Base-by-base conservation (phyloP, 2,888 invertebrate species). In the Bugulina stolonifera region DNA sequence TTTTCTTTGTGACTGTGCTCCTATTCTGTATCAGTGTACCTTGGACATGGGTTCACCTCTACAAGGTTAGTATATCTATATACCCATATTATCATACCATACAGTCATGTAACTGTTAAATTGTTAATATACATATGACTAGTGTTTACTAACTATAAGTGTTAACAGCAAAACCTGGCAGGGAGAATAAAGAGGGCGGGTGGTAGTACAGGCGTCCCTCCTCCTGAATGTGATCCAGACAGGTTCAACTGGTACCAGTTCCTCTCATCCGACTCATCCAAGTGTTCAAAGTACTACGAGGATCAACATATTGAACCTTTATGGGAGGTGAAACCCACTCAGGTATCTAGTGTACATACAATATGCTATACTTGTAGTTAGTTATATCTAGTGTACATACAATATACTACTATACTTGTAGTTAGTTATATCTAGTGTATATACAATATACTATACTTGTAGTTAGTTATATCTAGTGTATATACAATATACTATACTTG, bases 21-120 rank as follows among this genome's bases (percentile, higher is more conserved):
- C n/a, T 73, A 25, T 75, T 75, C 64, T 18, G 73, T 55, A 55
- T 75, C 71, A 74, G 74, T 69, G 69, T 75, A 1, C 73, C 74
- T 23, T 75, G 75, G 75, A 74, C 71, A 25, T 75, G 75, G 75
- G 73, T 72, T 73, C 73, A 73, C 43, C 22, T 75, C 35, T 75
- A 75, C 71, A 73, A 74, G 73, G 75, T 74, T 35, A 32, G 72
- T 72, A n/a, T n/a, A n/a, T n/a, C n/a, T n/a, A n/a, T n/a, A n/a
- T n/a, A n/a, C n/a, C n/a, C n/a, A n/a, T n/a, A n/a, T n/a, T n/a
- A n/a, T n/a, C n/a, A n/a, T n/a, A n/a, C n/a, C n/a, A n/a, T n/a
- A n/a, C n/a, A n/a, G n/a, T n/a, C n/a, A n/a, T n/a, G n/a, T n/a
- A n/a, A n/a, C n/a, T n/a, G n/a, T n/a, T n/a, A n/a, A n/a, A n/a